These are phyloP conservation scores for Melanaphis sacchari DNA, from an alignment of 1,140 invertebrate genomes.

Conservation along the genomic window DNA sequence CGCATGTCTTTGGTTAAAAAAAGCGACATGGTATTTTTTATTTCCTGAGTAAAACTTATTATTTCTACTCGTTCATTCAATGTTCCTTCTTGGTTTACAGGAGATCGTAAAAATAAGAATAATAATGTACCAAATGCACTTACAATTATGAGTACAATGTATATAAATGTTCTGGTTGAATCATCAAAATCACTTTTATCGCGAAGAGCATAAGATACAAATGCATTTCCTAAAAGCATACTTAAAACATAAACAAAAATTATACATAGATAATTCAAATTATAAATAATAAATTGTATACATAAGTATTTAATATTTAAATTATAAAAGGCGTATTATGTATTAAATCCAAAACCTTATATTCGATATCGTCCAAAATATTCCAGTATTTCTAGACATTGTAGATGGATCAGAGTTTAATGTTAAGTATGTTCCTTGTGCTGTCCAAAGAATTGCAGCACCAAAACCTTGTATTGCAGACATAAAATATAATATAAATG, in stretches of 20 bases:
- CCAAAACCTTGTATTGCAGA: slow-evolving; percentile 88
- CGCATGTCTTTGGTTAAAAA: slow-evolving; percentile 86
- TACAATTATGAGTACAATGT: slow-evolving; percentile 76
- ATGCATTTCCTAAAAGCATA: slow-evolving; percentile 91
- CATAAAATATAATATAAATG: slow-evolving; percentile 80
- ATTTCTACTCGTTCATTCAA: slow-evolving; percentile 12
- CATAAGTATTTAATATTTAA: slow-evolving; percentile 17
- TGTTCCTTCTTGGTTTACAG: slow-evolving; percentile 66
- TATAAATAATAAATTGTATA: background rate
- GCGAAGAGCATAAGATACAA: slow-evolving; percentile 90
- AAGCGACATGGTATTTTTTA: slow-evolving; percentile 77
- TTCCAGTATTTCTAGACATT: slow-evolving; percentile 89
- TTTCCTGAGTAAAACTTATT: slow-evolving; percentile 69
- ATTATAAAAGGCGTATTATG: slow-evolving; percentile 62
- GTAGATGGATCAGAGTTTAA: slow-evolving; percentile 86
- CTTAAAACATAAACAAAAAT: slow-evolving; percentile 69
- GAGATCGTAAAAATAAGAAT: slow-evolving; percentile 71
- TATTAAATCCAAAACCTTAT: slow-evolving; percentile 68
- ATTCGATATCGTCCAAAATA: slow-evolving; percentile 96
- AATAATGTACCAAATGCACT: slow-evolving; percentile 76
- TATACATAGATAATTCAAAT: background rate
- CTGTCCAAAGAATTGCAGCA: slow-evolving; percentile 89
- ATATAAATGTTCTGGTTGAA: slow-evolving; percentile 74
- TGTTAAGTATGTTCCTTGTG: slow-evolving; percentile 92
- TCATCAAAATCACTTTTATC: slow-evolving; percentile 71